phyloP scores from a whole-genome alignment of 2,113 vertebrate species.

The Harpagus bidentatus region DNA sequence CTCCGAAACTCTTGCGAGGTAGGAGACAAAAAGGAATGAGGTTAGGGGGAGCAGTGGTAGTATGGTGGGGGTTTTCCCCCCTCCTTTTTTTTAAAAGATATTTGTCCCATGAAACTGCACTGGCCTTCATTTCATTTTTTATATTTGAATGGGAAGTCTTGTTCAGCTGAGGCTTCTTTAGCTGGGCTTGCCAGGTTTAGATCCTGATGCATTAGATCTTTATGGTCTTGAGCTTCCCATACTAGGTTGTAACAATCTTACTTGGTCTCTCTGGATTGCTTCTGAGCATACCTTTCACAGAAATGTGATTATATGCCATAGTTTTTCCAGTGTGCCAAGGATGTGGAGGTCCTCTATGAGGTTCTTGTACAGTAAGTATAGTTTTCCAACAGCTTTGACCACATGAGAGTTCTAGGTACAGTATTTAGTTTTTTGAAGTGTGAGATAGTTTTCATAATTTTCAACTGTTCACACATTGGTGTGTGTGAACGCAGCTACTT shows the following conservation, averaged over 20 bases:
- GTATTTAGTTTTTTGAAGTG: neutral
- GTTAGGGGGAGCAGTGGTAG: neutral
- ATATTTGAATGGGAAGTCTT: neutral
- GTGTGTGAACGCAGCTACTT: neutral
- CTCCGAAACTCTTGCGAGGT: rapidly evolving
- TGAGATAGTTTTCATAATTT: neutral
- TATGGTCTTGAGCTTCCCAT: neutral
- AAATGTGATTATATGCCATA: neutral
- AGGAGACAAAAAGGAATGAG: neutral
- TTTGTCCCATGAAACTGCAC: neutral
- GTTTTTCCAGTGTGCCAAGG: neutral
- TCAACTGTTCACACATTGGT: neutral
- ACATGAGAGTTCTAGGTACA: neutral
- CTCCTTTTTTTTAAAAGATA: neutral
- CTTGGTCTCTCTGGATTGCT: neutral
- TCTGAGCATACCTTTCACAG: neutral
- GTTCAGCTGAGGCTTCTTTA: neutral
- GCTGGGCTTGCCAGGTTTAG: neutral
- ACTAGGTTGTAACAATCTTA: neutral
- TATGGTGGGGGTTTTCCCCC: too few species aligned
- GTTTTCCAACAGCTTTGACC: neutral
- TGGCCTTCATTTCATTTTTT: neutral
- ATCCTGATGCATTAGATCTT: neutral
- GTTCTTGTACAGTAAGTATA: neutral
- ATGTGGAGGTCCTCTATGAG: neutral